Conservation (phyloP, 2,113 vertebrate genomes). For the Carollia perspicillata region DNA sequence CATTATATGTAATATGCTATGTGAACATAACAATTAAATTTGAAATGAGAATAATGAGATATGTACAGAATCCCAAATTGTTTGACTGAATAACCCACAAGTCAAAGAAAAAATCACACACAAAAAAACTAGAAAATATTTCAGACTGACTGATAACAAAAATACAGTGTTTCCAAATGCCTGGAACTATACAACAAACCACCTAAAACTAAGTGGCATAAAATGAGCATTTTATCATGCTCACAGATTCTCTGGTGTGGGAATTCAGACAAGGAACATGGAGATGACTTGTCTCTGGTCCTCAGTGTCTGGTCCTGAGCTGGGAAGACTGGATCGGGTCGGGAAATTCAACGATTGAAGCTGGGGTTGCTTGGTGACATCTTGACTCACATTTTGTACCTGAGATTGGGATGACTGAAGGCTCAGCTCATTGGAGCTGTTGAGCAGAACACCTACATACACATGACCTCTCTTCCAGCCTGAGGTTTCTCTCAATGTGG, state of each 20-base stretch:
- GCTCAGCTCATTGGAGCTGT: background rate
- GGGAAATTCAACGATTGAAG: background rate
- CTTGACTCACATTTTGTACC: background rate
- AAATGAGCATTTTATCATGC: background rate
- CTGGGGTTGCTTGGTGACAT: background rate
- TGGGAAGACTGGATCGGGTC: background rate
- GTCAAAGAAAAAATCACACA: too few relatives aligned
- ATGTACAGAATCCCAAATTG: background rate
- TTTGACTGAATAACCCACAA: background rate
- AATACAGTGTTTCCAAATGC: background rate
- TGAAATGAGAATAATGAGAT: background rate
- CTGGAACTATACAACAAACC: background rate
- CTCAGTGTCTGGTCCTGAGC: background rate
- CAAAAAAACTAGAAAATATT: too few relatives aligned
- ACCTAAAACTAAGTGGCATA: background rate
- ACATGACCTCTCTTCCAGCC: background rate
- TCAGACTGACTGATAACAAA: background rate
- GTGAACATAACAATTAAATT: background rate
- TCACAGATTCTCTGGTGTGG: background rate
- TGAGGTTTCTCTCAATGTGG: background rate
- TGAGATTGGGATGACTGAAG: background rate
- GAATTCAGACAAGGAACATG: background rate
- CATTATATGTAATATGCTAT: background rate
- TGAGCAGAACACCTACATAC: background rate
- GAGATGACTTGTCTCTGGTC: background rate